Evolutionary conservation across 2,113 vertebrate species (phyloP).

Genomic region (Tamias sibiricus): DNA sequence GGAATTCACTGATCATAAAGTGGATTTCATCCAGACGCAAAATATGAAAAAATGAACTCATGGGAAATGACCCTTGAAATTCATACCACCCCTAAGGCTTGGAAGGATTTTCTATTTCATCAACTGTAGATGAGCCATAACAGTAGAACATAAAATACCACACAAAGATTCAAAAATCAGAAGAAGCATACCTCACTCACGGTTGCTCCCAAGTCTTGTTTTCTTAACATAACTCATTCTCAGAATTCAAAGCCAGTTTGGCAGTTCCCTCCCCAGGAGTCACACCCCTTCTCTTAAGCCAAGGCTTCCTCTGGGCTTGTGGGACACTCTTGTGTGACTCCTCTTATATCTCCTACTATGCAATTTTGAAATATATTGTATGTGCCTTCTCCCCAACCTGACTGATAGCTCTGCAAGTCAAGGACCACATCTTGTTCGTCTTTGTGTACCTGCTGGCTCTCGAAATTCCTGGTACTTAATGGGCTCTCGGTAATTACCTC

Average conservation of each 20-base stretch:
- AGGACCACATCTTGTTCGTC: not conserved
- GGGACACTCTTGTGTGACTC: not conserved
- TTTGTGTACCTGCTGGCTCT: not conserved
- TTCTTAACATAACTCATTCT: slow-evolving; percentile 4
- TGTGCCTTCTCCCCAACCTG: not conserved
- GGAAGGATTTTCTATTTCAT: slow-evolving; percentile 76
- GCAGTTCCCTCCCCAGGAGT: not conserved
- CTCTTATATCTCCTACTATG: not conserved
- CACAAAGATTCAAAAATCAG: slow-evolving; percentile 29
- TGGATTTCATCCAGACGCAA: slow-evolving; percentile 74
- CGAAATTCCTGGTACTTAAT: not conserved
- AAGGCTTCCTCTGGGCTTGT: not conserved
- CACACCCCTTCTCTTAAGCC: not conserved
- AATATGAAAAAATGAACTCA: slow-evolving; percentile 73
- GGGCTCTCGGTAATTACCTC: not conserved
- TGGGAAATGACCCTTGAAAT: slow-evolving; percentile 79
- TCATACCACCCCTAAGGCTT: slow-evolving; percentile 69
- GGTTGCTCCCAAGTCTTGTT: not conserved
- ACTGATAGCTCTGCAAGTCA: not conserved
- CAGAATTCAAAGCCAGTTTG: not conserved
- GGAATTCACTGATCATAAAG: slow-evolving; percentile 78
- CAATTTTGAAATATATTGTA: not conserved
- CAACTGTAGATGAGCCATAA: slow-evolving; percentile 63
- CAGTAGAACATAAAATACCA: slow-evolving; percentile 63
- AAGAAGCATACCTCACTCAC: not conserved